Evolutionary conservation across 2,113 vertebrate genomes (phyloP).

Genomic region (Macrotus californicus): DNA sequence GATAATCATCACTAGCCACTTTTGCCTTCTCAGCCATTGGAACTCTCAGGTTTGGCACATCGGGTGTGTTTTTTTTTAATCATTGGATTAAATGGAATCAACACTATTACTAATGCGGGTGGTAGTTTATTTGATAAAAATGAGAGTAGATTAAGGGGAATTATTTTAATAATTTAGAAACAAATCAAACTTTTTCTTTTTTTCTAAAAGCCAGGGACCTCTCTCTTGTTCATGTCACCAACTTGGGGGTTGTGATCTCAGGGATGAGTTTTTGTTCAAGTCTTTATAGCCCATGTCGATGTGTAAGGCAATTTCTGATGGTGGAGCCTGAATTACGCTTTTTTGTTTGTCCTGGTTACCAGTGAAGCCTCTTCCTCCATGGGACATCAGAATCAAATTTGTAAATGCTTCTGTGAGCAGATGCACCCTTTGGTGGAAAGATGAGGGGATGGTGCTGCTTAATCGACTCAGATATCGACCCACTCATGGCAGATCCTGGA

Average conservation of each 20-base stretch:
- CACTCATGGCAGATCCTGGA: slow-evolving; percentile 55
- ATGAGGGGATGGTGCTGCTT: not conserved
- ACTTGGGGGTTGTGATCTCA: not conserved
- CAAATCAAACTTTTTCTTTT: not conserved
- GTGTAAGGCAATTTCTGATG: accelerated
- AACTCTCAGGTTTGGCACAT: not conserved
- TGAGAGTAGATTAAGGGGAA: not conserved
- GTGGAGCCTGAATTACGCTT: not conserved
- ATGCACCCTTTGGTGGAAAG: slow-evolving; percentile 65
- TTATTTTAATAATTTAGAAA: not conserved
- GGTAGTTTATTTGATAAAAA: not conserved
- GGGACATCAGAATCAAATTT: slow-evolving; percentile 67
- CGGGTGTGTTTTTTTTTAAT: not conserved
- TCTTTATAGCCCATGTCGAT: not conserved
- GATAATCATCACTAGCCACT: not conserved
- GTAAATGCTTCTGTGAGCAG: slow-evolving; percentile 40
- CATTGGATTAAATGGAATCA: not conserved
- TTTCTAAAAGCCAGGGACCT: not conserved
- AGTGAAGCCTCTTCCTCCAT: slow-evolving; percentile 80
- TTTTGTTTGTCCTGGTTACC: slow-evolving; percentile 24
- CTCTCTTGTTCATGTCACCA: not conserved
- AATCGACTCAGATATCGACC: slow-evolving; percentile 74
- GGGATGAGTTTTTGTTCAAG: not conserved
- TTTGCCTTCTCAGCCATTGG: not conserved
- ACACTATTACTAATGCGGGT: not conserved